Evolutionary conservation across 2,113 vertebrate genomes (phyloP).

Genomic region (Podilymbus podiceps): DNA sequence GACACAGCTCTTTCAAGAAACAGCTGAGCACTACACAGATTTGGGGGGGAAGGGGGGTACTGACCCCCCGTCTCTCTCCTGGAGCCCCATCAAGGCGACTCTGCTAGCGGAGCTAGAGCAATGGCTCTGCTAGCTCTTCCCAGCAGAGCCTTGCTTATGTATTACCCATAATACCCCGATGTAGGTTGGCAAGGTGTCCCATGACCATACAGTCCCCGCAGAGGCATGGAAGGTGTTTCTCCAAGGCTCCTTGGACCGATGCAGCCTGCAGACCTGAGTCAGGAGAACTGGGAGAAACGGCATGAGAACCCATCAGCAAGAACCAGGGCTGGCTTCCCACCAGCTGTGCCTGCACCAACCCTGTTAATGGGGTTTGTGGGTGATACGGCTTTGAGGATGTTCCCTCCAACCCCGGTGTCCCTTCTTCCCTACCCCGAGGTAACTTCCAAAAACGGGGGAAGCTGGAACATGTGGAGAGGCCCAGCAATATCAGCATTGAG

Average conservation of each 20-base stretch:
- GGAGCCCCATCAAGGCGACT: conserved; percentile 58
- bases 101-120: conserved; percentile 65
- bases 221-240: conserved; percentile 70
- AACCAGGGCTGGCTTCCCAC: conserved; percentile 55
- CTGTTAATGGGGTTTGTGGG: conserved; percentile 64
- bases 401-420: conserved; percentile 73
- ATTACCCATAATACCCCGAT: conserved; percentile 66
- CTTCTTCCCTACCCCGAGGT: conserved; percentile 73
- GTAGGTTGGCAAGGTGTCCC: conserved; percentile 68
- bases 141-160: conserved; percentile 67
- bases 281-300: conserved; percentile 69
- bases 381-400: conserved; percentile 67
- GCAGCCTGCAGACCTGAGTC: conserved; percentile 70
- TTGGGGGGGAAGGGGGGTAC: conserved; percentile 18
- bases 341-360: conserved; percentile 63
- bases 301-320: conserved; percentile 72
- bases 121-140: conserved; percentile 63
- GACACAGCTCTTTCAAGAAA: conserved; percentile 65
- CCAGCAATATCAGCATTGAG: conserved; percentile 77
- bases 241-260: conserved; percentile 70
- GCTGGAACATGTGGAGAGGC: conserved; percentile 71
- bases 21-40: conserved; percentile 66
- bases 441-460: conserved; percentile 70
- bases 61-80: conserved; percentile 44
- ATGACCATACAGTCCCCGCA: conserved; percentile 71